A percentile compares a stretch with the other conserved stretches of the same genome.
phyloP scores from a whole-genome alignment of 2,113 vertebrate species.

The Hippoglossus stenolepis region DNA sequence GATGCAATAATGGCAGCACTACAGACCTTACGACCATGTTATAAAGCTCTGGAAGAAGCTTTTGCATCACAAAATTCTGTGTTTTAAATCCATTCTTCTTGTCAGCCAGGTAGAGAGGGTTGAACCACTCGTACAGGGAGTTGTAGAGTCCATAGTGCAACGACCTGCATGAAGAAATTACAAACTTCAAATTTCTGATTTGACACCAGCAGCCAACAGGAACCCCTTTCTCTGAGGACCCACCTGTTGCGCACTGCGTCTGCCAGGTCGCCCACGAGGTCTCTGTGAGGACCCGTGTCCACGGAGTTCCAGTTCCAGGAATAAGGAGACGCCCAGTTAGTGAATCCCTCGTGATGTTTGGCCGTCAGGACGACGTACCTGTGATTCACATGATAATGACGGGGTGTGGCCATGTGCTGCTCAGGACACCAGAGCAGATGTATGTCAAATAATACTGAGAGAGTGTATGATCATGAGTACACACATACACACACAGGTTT shows the following conservation, averaged over 20 bases:
- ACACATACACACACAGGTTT: background rate
- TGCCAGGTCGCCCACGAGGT: constrained; percentile 91
- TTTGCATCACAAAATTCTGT: constrained; percentile 87
- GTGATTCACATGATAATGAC: background rate
- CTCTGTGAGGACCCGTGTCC: constrained; percentile 89
- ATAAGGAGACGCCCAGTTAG: constrained; percentile 89
- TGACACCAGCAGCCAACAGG: background rate
- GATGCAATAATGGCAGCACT: background rate
- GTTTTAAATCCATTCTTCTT: constrained; percentile 89
- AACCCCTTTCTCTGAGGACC: background rate
- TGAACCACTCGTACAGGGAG: constrained; percentile 94
- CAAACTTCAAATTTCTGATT: background rate
- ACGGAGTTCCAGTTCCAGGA: constrained; percentile 98
- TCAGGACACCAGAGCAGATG: too few species aligned
- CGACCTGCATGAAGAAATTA: constrained; percentile 78
- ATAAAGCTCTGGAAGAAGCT: constrained; percentile 90
- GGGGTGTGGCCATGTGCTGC: background rate
- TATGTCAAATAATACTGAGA: too few species aligned
- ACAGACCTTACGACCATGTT: constrained; percentile 91
- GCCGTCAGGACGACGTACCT: constrained; percentile 96
- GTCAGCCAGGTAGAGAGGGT: constrained; percentile 92
- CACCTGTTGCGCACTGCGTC: constrained; percentile 89
- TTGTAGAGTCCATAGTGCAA: constrained; percentile 93
- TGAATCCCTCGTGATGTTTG: constrained; percentile 97
- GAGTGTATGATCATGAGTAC: too few species aligned